A percentile compares a stretch with the other conserved stretches of the same genome.
Evolutionary conservation across 2,888 invertebrate species (phyloP).

Genomic region (Aphidoletes aphidimyza): DNA sequence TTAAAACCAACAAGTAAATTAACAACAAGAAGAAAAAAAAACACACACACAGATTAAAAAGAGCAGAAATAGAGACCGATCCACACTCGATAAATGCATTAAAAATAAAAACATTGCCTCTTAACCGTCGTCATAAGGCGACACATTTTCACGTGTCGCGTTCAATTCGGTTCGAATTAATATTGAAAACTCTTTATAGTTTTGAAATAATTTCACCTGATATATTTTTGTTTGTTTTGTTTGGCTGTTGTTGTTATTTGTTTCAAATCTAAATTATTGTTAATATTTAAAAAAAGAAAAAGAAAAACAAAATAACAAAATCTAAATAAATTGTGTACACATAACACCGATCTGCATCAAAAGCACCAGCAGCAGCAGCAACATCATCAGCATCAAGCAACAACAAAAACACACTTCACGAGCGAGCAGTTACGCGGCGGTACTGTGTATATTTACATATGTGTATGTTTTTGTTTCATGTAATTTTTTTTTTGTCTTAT

Average conservation of each 20-base stretch:
- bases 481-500: neutral
- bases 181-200: neutral
- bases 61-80: neutral
- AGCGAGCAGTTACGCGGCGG: conserved; percentile 7
- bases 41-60: neutral
- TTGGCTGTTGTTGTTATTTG: neutral
- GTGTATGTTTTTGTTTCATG: conserved; percentile 11
- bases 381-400: neutral
- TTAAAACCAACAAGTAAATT: no score
- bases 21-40: neutral
- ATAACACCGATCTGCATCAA: neutral
- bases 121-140: neutral
- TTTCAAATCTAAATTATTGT: neutral
- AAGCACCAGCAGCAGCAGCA: neutral
- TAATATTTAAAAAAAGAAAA: no score
- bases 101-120: neutral
- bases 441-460: conserved; percentile 28
- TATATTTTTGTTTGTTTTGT: neutral
- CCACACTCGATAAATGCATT: conserved; percentile 28
- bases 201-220: neutral
- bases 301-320: no score
- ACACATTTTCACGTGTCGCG: conserved; percentile 27
- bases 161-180: neutral
- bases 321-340: neutral
- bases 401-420: neutral